phyloP scores from a whole-genome alignment of 2,113 vertebrate species.

The Cyanocitta stelleri region DNA sequence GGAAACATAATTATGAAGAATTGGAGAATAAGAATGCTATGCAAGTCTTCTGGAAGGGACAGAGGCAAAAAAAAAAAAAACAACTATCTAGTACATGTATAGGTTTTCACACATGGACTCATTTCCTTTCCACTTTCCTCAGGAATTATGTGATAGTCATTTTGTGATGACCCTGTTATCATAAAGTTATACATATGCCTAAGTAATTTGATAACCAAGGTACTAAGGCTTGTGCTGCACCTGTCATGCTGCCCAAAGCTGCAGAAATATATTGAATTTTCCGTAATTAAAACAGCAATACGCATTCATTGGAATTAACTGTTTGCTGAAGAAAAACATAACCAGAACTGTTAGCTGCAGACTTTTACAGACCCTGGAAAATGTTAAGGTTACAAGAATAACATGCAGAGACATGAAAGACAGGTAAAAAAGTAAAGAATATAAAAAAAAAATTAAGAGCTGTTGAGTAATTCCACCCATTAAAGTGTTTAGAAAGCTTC shows the following conservation, averaged over 20 bases:
- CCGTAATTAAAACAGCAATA: background rate
- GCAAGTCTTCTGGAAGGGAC: background rate
- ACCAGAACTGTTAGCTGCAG: background rate
- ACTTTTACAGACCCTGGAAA: background rate
- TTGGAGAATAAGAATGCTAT: background rate
- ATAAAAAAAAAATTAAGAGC: background rate
- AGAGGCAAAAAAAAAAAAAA: too few species aligned
- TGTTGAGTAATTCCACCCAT: background rate
- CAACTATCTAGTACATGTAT: accelerated
- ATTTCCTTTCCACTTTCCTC: background rate
- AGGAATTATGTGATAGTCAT: background rate
- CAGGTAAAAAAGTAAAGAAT: background rate
- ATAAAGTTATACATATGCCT: background rate
- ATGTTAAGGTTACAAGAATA: background rate
- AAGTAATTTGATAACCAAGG: background rate
- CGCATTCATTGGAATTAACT: background rate
- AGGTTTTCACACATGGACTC: background rate
- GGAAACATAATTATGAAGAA: background rate
- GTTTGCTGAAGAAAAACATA: background rate
- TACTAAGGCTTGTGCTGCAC: background rate
- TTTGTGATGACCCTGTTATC: background rate
- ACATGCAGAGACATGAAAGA: background rate
- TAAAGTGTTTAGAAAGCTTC: background rate
- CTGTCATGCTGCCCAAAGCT: background rate
- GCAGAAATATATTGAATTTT: background rate